These are phyloP conservation scores for Hylyphantes graminicola DNA, from an alignment of 1,140 invertebrate genomes.

Conservation along the genomic window DNA sequence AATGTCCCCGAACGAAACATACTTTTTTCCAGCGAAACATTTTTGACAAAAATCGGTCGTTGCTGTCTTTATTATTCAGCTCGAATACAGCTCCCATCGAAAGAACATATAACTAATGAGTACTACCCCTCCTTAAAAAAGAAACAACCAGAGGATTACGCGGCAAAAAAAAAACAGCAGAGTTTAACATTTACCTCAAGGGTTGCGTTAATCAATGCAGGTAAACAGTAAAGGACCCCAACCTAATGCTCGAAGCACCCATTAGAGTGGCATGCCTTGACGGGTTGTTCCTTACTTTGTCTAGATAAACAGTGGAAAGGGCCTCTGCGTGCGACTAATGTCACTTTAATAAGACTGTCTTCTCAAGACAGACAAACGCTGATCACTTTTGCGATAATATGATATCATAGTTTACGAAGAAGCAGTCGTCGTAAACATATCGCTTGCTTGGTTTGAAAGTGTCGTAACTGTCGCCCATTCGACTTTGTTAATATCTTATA, in stretches of 20 bases:
- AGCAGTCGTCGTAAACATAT: slow-evolving; percentile 29
- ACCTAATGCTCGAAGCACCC: slow-evolving; percentile 6
- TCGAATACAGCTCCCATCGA: slow-evolving; percentile 37
- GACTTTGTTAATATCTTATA: no score
- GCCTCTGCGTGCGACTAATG: slow-evolving; percentile 39
- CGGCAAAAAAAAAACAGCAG: slow-evolving; percentile 11
- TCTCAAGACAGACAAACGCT: slow-evolving; percentile 39
- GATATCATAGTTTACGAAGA: slow-evolving; percentile 49
- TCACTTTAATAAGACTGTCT: slow-evolving; percentile 52
- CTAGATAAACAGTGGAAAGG: slow-evolving; percentile 49
- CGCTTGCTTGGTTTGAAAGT: background rate
- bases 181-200: slow-evolving; percentile 37
- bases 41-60: slow-evolving; percentile 43
- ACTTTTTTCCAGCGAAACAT: slow-evolving; percentile 36
- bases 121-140: slow-evolving; percentile 20
- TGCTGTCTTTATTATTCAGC: slow-evolving; percentile 24
- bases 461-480: slow-evolving; percentile 7
- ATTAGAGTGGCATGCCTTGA: slow-evolving; percentile 26
- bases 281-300: slow-evolving; percentile 41
- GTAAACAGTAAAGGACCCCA: slow-evolving; percentile 16
- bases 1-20: slow-evolving; percentile 31
- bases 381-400: slow-evolving; percentile 59
- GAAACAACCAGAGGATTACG: slow-evolving; percentile 23
- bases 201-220: slow-evolving; percentile 49
- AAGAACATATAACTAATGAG: slow-evolving; percentile 51